These are phyloP conservation scores for Emmelina monodactyla DNA, from an alignment of 2,888 invertebrate genomes.

Conservation along the genomic window DNA sequence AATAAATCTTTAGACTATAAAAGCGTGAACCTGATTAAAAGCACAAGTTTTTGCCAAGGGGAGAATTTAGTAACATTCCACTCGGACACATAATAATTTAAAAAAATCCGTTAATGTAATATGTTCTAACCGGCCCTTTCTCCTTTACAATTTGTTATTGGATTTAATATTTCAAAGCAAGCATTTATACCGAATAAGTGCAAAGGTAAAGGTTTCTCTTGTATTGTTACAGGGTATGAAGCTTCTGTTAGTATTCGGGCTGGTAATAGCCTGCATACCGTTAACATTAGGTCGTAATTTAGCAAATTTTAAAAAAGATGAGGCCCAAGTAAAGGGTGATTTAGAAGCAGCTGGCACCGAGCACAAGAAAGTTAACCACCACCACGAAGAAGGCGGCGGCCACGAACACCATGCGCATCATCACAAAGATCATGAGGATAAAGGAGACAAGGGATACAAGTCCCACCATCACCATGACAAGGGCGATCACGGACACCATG, in stretches of 20 bases:
- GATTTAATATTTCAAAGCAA: too few relatives aligned
- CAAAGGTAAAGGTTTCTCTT: too few relatives aligned
- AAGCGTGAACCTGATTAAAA: too few relatives aligned
- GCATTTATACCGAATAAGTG: too few relatives aligned
- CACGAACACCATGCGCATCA: slow-evolving; percentile 73
- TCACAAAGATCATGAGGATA: slow-evolving; percentile 75
- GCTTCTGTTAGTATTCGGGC: neutral
- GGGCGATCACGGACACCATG: slow-evolving; percentile 79
- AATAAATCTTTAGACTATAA: too few relatives aligned
- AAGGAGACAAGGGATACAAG: slow-evolving; percentile 82
- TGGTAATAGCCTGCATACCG: neutral
- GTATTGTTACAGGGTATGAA: too few relatives aligned
- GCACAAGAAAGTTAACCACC: slow-evolving; percentile 51
- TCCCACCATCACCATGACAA: slow-evolving; percentile 80
- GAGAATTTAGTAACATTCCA: too few relatives aligned
- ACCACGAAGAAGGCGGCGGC: slow-evolving; percentile 73
- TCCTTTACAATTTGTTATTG: too few relatives aligned
- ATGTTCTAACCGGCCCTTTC: too few relatives aligned
- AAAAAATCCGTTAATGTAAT: too few relatives aligned
- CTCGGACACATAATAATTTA: too few relatives aligned
- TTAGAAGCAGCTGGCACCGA: slow-evolving; percentile 22
- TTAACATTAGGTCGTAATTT: neutral
- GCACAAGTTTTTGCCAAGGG: too few relatives aligned
- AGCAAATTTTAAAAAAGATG: neutral
- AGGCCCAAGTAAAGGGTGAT: slow-evolving; percentile 5